These are phyloP conservation scores for Tridacna crocea DNA, from an alignment of 2,888 invertebrate genomes.

Conservation along the genomic window DNA sequence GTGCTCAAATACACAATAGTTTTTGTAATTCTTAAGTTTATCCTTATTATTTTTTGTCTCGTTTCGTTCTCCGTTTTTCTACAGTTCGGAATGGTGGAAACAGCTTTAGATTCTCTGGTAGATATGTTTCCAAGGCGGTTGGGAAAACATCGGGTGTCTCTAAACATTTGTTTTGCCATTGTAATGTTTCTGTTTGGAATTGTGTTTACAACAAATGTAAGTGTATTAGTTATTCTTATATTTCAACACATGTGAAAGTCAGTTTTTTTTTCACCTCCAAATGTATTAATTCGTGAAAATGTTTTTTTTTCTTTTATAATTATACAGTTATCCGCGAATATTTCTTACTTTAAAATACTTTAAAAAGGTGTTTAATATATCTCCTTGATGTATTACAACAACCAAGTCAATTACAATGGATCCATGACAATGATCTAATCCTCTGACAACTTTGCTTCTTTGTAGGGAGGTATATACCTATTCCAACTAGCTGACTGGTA, in stretches of 20 bases:
- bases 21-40: no score
- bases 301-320: no score
- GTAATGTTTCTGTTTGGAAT: neutral
- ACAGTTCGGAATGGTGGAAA: slow-evolving; percentile 11
- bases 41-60: no score
- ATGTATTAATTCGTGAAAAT: no score
- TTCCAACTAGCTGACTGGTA: slow-evolving; percentile 21
- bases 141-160: neutral
- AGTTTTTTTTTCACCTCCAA: no score
- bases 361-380: neutral
- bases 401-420: no score
- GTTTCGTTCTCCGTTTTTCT: neutral
- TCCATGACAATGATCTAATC: no score
- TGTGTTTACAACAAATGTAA: slow-evolving; percentile 17
- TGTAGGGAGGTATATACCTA: slow-evolving; percentile 9
- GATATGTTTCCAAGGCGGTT: neutral
- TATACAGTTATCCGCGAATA: no score
- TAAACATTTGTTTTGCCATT: neutral
- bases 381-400: no score
- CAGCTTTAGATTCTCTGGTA: neutral
- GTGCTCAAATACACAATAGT: no score
- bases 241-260: no score
- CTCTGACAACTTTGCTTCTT: neutral
- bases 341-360: no score
- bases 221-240: neutral